Evolutionary conservation across 2,113 vertebrate species (phyloP), one percentile per base, ranked within the genome.

Genomic region (Oostethus manadensis): DNA sequence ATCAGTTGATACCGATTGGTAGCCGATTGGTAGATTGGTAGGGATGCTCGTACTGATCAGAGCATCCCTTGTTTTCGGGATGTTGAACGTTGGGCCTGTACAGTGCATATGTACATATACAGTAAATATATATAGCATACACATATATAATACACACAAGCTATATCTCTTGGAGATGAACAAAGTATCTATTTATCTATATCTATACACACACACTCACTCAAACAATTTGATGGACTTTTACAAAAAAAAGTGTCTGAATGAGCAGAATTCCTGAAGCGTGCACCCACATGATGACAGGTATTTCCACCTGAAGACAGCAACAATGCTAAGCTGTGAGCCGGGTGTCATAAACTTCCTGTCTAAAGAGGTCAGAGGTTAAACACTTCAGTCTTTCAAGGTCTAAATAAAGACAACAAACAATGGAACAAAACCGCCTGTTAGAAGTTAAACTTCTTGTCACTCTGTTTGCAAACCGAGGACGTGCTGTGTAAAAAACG

Each of bases 361-460:
- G 77, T 79, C 73, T 76, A 57, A 35, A 33, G 60, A 56, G 82
- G 77, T 87, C 73, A 87, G 45, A 81, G 84, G 87, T 86, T 85
- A 88, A 86, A 83, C 58, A 62, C 77, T 82, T 84, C 58, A 78
- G 77, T 79, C 66, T 68, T 77, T 74, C 66, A 75, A 74, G 26
- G 58, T 48, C 57, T 2, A 15, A 74, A 74, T 43, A 11, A 57
- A 64, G 64, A 54, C 29, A 54, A 54, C 38, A 66, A 65, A 74
- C 66, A 70, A 63, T 65, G 66, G 70, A 45, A 71, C 38, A 50
- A 56, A 70, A 57, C 17, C 47, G 54, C 17, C 20, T 51, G 40
- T 18, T 35, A 35, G 44, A 22, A 33, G 17, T 44, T n/a, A 53
- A 53, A 15, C 33, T 35, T 49, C 35, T 47, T 60, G 45, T 48